phyloP scores from a whole-genome alignment of 2,797 vertebrate species.

The Crenuchus spilurus region DNA sequence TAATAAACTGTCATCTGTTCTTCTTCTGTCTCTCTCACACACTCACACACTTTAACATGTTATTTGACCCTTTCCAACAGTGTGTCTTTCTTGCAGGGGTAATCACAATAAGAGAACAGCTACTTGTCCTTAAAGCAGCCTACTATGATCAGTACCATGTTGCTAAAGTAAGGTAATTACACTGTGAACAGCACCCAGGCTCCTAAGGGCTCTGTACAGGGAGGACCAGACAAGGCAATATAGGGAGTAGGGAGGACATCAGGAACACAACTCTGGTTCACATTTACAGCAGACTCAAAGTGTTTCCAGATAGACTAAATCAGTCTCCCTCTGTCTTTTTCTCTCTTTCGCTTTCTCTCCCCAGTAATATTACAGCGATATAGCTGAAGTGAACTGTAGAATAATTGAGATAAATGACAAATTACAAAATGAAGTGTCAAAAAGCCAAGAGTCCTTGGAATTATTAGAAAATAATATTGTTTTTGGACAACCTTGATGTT shows the following conservation, averaged over 20 bases:
- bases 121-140: slow-evolving; percentile 50
- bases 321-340: slow-evolving; percentile 16
- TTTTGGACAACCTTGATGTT: slow-evolving; percentile 43
- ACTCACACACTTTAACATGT: slow-evolving; percentile 12
- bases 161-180: slow-evolving; percentile 53
- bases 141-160: slow-evolving; percentile 49
- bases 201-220: slow-evolving; percentile 41
- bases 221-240: slow-evolving; percentile 35
- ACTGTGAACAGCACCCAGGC: slow-evolving; percentile 45
- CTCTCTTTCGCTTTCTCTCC: slow-evolving; percentile 11
- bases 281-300: slow-evolving; percentile 54
- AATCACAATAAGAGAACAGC: slow-evolving; percentile 48
- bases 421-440: slow-evolving; percentile 39
- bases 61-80: background rate
- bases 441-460: slow-evolving; percentile 40
- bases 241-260: slow-evolving; percentile 34
- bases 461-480: slow-evolving; percentile 40
- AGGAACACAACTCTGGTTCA: slow-evolving; percentile 47
- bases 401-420: slow-evolving; percentile 44
- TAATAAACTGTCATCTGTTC: background rate
- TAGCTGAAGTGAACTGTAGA: slow-evolving; percentile 33
- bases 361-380: slow-evolving; percentile 22
- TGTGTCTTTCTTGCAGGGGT: slow-evolving; percentile 25
- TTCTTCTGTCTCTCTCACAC: background rate
- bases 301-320: slow-evolving; percentile 52